A percentile compares a stretch with the other conserved stretches of the same genome.
Evolutionary conservation across 2,113 vertebrate genomes (phyloP).

Genomic region (Corvus cornix): DNA sequence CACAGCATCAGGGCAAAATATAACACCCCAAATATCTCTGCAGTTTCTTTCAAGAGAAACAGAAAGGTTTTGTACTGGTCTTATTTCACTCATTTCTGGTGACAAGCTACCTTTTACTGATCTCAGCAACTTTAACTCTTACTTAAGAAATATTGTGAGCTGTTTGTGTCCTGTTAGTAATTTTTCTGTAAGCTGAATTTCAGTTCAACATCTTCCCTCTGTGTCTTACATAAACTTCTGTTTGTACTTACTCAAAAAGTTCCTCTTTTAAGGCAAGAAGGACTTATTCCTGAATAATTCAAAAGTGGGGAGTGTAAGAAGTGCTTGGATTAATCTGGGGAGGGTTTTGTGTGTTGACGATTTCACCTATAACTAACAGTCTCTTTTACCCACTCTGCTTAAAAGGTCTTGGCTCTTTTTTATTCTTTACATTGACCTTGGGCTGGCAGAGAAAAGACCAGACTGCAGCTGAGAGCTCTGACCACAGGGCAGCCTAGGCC

Average conservation of each 20-base stretch:
- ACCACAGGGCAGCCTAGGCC: neutral
- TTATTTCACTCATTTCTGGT: neutral
- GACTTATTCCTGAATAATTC: conserved; percentile 26
- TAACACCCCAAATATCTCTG: neutral
- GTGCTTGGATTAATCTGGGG: neutral
- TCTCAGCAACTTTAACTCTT: neutral
- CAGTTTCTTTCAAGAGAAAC: neutral
- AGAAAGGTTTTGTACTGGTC: neutral
- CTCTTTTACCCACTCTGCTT: conserved; percentile 8
- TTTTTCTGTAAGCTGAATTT: neutral
- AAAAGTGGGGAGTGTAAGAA: neutral
- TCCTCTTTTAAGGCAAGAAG: neutral
- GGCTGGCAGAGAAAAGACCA: conserved; percentile 9
- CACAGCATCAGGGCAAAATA: neutral
- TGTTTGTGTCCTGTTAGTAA: neutral
- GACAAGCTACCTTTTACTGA: neutral
- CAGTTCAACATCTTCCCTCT: neutral
- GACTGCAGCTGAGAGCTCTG: conserved; percentile 1
- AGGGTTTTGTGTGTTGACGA: conserved; percentile 11
- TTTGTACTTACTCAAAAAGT: neutral
- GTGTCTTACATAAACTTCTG: neutral
- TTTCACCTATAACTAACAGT: conserved; percentile 22
- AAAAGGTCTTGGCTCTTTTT: conserved; percentile 39
- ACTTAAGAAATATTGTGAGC: neutral
- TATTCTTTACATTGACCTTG: neutral